Percentiles rank a stretch among this genome's conserved stretches.
Conservation (phyloP, 2,113 vertebrate species). For the Gallinago jamesoni region DNA sequence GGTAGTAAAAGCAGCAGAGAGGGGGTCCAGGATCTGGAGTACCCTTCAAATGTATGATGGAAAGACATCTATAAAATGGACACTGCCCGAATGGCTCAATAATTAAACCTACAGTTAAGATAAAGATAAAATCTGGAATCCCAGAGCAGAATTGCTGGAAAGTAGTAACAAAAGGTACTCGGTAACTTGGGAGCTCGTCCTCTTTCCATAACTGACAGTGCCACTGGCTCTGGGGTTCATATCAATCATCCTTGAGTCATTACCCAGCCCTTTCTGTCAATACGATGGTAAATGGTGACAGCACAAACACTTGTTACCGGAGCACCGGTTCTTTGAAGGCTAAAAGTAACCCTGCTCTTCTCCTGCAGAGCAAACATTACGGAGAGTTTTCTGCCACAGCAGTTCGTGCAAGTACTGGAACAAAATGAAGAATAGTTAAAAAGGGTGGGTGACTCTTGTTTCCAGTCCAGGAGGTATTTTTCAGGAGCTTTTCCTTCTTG, state of each 20-base stretch:
- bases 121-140: neutral
- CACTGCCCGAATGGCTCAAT: neutral
- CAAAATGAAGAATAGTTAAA: neutral
- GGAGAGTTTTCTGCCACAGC: neutral
- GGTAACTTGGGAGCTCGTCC: neutral
- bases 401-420: neutral
- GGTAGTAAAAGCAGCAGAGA: neutral
- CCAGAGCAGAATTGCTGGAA: neutral
- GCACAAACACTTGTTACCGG: neutral
- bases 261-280: neutral
- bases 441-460: neutral
- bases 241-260: neutral
- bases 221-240: neutral
- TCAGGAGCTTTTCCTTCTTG: neutral
- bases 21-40: neutral
- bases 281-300: neutral
- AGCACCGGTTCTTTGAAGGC: neutral
- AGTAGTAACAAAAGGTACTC: neutral
- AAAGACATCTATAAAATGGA: neutral
- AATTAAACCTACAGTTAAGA: neutral
- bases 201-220: neutral
- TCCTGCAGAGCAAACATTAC: neutral
- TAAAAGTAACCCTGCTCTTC: neutral
- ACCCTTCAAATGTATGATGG: neutral
- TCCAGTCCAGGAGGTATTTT: neutral